Evolutionary conservation across 2,113 vertebrate genomes (phyloP), one percentile per base, ranked within the genome.

Genomic region (Tyrannus savana): DNA sequence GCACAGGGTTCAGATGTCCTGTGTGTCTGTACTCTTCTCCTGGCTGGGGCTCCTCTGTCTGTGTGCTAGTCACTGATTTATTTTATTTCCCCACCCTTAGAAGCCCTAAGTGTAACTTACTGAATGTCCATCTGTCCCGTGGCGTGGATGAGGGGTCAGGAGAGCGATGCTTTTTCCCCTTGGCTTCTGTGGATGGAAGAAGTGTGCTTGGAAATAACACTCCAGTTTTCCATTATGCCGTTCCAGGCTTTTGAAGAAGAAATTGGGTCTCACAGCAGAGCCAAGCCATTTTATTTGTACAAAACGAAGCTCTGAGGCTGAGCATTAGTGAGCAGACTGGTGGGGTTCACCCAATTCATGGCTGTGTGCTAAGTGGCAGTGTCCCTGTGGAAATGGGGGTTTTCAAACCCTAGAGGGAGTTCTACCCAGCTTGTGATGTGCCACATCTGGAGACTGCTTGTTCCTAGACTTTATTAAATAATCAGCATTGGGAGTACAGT

Each of bases 201-300:
- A 74, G 30, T 33, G 37, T 90, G 84, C 68, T 90, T 90, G 86
- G 86, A 90, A 90, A 63, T 59, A 92, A 58, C 35, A 19, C 22
- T 90, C 28, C 1, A 15, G 37, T 93, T 89, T 95, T 89, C 84
- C 73, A 59, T 81, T 89, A 42, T 6, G 8, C 63, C 0, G 2
- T 56, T 90, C 63, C 73, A 92, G 72, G 33, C 49, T 83, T 86
- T 86, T 93, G 76, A 90, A 94, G 79, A 86, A 90, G 82, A 62
- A 85, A 62, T 52, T 80, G 4, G 16, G 52, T 78, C 81, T 95
- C 47, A 3, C 10, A 85, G 33, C 14, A 55, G 80, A 90, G 88
- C 59, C 87, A 93, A 92, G 44, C 50, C 27, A 22, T 94, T 90
- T 90, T 53, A 63, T 77, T 81, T 63, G 39, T 63, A 68, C 71